These are phyloP conservation scores for Tachina grossa DNA, from an alignment of 2,888 invertebrate genomes.

Conservation along the genomic window DNA sequence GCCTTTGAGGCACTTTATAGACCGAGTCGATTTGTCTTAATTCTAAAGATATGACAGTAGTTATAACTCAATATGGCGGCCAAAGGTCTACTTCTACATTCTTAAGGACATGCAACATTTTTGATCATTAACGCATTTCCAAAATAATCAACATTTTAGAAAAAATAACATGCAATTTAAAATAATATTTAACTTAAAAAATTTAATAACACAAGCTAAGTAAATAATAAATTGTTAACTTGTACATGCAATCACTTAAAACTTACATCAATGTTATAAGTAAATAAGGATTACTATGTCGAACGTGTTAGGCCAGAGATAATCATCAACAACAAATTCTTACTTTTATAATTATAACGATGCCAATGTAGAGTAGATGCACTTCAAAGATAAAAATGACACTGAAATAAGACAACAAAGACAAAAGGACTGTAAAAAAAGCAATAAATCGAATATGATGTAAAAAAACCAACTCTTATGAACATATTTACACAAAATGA, in stretches of 20 bases:
- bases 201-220: background rate
- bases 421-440: constrained; percentile 3
- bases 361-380: constrained; percentile 48
- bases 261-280: constrained; percentile 31
- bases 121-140: too few species aligned
- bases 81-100: too few species aligned
- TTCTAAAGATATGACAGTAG: too few species aligned
- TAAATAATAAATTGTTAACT: constrained; percentile 29
- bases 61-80: background rate
- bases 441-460: background rate
- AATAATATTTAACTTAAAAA: constrained; percentile 23
- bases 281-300: constrained; percentile 66
- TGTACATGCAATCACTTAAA: constrained; percentile 29
- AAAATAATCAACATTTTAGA: too few species aligned
- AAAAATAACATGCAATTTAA: constrained; percentile 45
- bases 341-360: constrained; percentile 13
- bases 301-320: constrained; percentile 66
- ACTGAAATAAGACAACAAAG: constrained; percentile 3
- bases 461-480: background rate
- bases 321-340: constrained; percentile 46
- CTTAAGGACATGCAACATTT: too few species aligned
- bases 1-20: too few species aligned
- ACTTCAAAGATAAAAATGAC: constrained; percentile 51
- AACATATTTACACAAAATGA: background rate
- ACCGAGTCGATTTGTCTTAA: too few species aligned